These are phyloP conservation scores for Plutomurus gul DNA, from an alignment of 1,140 invertebrate species.

Conservation along the genomic window DNA sequence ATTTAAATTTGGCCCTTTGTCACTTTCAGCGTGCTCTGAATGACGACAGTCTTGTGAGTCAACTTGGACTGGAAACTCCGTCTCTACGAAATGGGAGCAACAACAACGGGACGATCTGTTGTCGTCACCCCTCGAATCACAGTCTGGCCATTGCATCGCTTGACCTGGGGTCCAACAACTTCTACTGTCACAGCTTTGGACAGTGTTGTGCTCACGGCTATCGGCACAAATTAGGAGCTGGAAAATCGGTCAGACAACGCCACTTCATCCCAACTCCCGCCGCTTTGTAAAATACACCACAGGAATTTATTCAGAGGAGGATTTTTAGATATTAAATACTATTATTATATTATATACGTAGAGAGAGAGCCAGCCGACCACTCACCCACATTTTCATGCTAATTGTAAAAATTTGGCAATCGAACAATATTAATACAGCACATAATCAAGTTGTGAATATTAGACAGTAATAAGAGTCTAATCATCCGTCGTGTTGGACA, in stretches of 20 bases:
- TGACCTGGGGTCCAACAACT: background rate
- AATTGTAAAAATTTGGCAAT: no score
- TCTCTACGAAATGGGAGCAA: background rate
- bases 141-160: background rate
- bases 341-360: no score
- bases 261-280: background rate
- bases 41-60: background rate
- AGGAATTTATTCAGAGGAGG: background rate
- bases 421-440: no score
- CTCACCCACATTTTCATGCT: no score
- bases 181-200: no score
- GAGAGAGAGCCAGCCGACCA: no score
- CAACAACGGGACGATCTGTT: background rate
- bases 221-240: background rate
- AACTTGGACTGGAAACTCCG: slow-evolving; percentile 8
- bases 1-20: background rate
- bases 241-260: background rate
- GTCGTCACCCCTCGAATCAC: slow-evolving; percentile 3
- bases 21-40: background rate
- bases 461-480: no score
- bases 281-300: background rate
- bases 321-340: background rate
- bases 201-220: no score
- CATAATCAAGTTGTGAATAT: no score
- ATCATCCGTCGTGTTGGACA: no score